Base-by-base conservation (phyloP, 2,888 invertebrate species). In the Mechanitis messenoides region DNA sequence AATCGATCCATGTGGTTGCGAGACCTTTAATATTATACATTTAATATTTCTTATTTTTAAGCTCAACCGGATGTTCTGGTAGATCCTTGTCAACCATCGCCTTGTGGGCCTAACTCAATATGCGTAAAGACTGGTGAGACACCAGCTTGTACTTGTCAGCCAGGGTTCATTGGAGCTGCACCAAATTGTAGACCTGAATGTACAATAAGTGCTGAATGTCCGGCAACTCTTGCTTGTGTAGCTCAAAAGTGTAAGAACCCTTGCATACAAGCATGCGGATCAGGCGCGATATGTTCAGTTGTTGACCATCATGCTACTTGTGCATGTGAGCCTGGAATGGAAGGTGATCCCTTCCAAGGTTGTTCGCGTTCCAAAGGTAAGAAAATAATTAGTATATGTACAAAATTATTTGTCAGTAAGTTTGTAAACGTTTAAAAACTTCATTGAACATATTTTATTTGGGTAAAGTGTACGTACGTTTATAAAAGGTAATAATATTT, bases 161-260 rank as follows among this genome's bases (percentile, higher is more conserved):
- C 92, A 56, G 90, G 90, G 59, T 93, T 91, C 76, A 88, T 92
- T 59, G 94, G 94, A 56, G 89, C 90, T 60, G 92, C 94, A 46
- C 93, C 94, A 1, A 92, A 92, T 66, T 94, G 94, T 73, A 90
- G 93, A 33, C 93, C 94, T 0, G 93, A 94, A 75, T 94, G 94
- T 74, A 91, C 91, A 2, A 92, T 93, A 56, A 93, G 92, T 74
- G 90, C 93, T 0, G 95, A 95, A 71, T 95, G 95, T 73, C 84
- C 93, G 6, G 91, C 92, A 1, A 90, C 92, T 57, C 84, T 91
- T 64, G 93, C 94, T 6, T 94, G 94, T 73, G 90, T 93, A 3
- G 85, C 85, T 45, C 92, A 92, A 73, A 91, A 88, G 71, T 94
- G 94, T 77, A 87, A 88, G 67, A 92, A 94, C 72, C 94, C 94